Percentiles rank a stretch among this genome's conserved stretches.
These are phyloP conservation scores for Thereva nobilitata DNA, from an alignment of 2,888 invertebrate genomes.

Conservation along the genomic window DNA sequence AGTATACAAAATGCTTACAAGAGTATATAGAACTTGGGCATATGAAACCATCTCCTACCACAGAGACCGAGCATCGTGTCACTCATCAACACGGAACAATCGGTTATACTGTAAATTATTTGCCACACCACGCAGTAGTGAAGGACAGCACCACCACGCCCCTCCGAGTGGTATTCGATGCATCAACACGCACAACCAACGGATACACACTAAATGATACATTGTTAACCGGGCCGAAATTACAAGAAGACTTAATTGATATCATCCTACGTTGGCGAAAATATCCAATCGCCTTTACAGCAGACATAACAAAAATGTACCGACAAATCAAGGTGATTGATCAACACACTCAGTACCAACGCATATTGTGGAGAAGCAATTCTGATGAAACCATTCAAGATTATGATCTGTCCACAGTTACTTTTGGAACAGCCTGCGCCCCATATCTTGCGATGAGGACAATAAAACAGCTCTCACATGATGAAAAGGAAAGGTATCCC, in stretches of 20 bases:
- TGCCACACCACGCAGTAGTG: too few species aligned
- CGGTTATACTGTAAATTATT: too few species aligned
- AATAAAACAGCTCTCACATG: not conserved
- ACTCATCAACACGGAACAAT: too few species aligned
- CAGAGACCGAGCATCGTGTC: too few species aligned
- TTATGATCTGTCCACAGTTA: too few species aligned
- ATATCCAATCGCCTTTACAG: not conserved
- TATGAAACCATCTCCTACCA: too few species aligned
- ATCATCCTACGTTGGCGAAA: not conserved
- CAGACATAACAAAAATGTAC: conserved; percentile 4
- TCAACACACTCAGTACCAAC: not conserved
- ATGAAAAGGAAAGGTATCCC: conserved; percentile 20
- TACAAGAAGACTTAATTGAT: not conserved
- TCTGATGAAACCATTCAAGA: not conserved
- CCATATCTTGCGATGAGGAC: conserved; percentile 6
- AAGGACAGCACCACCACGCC: not conserved
- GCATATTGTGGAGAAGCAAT: conserved; percentile 18
- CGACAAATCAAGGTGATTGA: not conserved
- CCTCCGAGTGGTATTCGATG: conserved; percentile 3
- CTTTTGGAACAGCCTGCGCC: not conserved
- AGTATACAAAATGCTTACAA: too few species aligned
- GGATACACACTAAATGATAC: not conserved
- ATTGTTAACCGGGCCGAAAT: not conserved
- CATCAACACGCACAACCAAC: not conserved
- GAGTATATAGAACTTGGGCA: too few species aligned